Base-by-base conservation (phyloP, 2,888 invertebrate genomes). In the Lepetodrilus schrolli region DNA sequence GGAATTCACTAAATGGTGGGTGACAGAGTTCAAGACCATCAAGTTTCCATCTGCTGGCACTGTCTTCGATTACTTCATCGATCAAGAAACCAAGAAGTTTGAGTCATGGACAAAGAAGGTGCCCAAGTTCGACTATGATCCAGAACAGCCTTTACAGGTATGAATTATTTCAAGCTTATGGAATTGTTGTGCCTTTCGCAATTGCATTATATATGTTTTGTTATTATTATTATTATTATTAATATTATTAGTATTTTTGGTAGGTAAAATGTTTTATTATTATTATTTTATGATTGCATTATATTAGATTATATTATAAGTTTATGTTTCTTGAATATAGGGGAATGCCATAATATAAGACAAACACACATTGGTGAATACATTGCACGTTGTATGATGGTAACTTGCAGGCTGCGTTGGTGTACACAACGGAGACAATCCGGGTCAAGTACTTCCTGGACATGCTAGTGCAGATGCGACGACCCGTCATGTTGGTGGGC, bases 1-100 rank as follows among this genome's bases (percentile, higher is more conserved):
- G 82, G 98, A 98, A 90, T 98, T 97, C 90, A 96, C 96, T 50
- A 98, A 98, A 92, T 98, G 98, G 98, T 98, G 97, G 96, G 92
- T 94, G 13, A 96, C 96, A 87, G 98, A 98, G 91, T 98, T 98
- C 91, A 98, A 98, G 91, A 95, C 94, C 26, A 93, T 98, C 1
- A 97, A 96, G 91, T 98, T 97, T 90, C 98, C 98, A 1, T 83
- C 94, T 70, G 95, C 95, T 74, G 97, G 97, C 2, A 96, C 96
- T 0, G 96, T 98, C 4, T 98, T 98, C 88, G 98, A 98, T 92
- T 98, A 95, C 90, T 98, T 94, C 90, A 95, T 98, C 87, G 97
- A 98, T 89, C 90, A 93, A 49, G 97, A 97, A 91, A 95, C 95
- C 0, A 97, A 97, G 90, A 94, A 95, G 83, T 97, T 98, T 89